These are phyloP conservation scores for Pogonocherus hispidulus DNA, from an alignment of 2,888 invertebrate genomes.

Conservation along the genomic window DNA sequence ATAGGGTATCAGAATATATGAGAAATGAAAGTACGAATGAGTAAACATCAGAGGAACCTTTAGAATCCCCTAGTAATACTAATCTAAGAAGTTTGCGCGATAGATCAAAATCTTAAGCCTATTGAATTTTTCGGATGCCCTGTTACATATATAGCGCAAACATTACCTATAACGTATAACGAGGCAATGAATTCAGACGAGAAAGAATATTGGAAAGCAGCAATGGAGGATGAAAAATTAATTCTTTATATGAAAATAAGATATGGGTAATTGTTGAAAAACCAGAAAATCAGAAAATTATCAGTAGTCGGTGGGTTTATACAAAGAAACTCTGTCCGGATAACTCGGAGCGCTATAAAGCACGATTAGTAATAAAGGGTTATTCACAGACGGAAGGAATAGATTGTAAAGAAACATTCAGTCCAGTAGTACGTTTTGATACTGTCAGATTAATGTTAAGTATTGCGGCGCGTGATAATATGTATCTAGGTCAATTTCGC, in stretches of 20 bases:
- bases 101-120: not conserved
- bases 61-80: not conserved
- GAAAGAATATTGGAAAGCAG: not conserved
- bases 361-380: too few species aligned
- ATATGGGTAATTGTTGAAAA: not conserved
- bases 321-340: conserved; percentile 9
- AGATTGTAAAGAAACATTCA: too few species aligned
- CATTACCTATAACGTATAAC: not conserved
- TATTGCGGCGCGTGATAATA: too few species aligned
- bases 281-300: not conserved
- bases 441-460: not conserved
- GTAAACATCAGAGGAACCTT: too few species aligned
- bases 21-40: not conserved
- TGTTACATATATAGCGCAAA: not conserved
- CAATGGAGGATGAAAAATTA: not conserved
- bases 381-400: too few species aligned
- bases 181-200: too few species aligned
- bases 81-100: not conserved
- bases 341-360: too few species aligned
- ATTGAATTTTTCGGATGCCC: not conserved
- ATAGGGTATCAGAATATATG: not conserved
- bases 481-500: too few species aligned
- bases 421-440: conserved; percentile 1
- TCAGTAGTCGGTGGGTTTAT: not conserved
- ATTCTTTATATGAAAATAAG: not conserved